These are phyloP conservation scores for Gymnarchus niloticus DNA, from an alignment of 2,113 vertebrate genomes.

Conservation along the genomic window DNA sequence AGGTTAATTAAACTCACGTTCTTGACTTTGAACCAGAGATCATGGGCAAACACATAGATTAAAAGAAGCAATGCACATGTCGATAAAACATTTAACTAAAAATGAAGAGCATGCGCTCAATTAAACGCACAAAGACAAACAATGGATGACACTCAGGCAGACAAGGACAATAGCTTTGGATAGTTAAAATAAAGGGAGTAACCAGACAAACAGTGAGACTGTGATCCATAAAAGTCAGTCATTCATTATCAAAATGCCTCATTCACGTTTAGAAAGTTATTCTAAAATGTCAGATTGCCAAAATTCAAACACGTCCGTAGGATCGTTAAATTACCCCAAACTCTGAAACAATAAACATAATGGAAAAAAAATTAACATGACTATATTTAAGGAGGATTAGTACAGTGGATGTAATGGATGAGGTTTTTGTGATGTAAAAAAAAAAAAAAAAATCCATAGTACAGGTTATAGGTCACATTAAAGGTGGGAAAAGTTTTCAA, in stretches of 20 bases:
- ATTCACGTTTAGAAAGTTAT: too few relatives aligned
- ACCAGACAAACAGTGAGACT: neutral
- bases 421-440: too few relatives aligned
- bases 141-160: neutral
- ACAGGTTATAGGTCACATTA: too few relatives aligned
- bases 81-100: neutral
- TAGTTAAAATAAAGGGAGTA: neutral
- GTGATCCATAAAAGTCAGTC: neutral
- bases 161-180: neutral
- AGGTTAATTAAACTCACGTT: conserved; percentile 19
- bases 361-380: too few relatives aligned
- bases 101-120: neutral
- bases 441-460: too few relatives aligned
- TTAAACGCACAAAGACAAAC: neutral
- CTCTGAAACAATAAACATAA: too few relatives aligned
- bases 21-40: neutral
- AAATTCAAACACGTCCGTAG: too few relatives aligned
- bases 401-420: too few relatives aligned
- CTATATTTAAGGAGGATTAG: too few relatives aligned
- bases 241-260: neutral
- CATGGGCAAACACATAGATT: neutral
- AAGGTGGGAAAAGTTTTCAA: too few relatives aligned
- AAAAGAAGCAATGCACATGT: neutral
- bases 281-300: neutral
- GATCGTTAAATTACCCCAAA: too few relatives aligned